phyloP scores from a whole-genome alignment of 2,888 invertebrate genomes.

The Dryobotodes eremita region DNA sequence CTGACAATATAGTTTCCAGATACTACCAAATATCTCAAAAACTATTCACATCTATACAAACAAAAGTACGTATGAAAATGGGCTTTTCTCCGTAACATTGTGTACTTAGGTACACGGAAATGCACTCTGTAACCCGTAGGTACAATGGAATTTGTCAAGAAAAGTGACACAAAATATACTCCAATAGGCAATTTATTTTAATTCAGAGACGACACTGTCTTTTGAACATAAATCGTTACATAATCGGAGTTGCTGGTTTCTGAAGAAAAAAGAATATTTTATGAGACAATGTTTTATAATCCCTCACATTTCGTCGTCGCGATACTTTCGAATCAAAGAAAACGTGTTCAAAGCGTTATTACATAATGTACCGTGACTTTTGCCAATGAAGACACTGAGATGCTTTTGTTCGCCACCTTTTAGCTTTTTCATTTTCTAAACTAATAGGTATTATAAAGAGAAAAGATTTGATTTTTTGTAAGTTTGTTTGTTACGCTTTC shows the following conservation, averaged over 20 bases:
- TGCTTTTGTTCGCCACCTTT: background rate
- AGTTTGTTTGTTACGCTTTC: no score
- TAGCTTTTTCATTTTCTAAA: background rate
- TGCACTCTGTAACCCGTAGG: constrained; percentile 43
- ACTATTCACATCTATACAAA: background rate
- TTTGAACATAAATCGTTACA: constrained; percentile 44
- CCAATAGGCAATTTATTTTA: constrained; percentile 41
- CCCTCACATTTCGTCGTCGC: background rate
- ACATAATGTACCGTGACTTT: constrained; percentile 28
- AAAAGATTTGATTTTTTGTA: no score
- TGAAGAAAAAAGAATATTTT: constrained; percentile 17
- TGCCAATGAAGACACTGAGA: constrained; percentile 24
- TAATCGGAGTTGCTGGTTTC: background rate
- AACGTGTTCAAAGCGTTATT: constrained; percentile 20
- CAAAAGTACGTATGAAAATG: constrained; percentile 14
- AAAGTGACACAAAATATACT: constrained; percentile 44
- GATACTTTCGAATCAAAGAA: constrained; percentile 22
- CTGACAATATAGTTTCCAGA: background rate
- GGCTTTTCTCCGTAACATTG: background rate
- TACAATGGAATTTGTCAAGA: constrained; percentile 38
- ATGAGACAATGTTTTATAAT: constrained; percentile 13
- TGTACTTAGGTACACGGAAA: constrained; percentile 41
- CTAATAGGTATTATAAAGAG: no score
- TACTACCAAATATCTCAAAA: background rate
- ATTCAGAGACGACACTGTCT: constrained; percentile 46